A percentile compares a stretch with the other conserved stretches of the same genome.
Conservation (phyloP, 2,113 vertebrate species). For the Sardina pilchardus region DNA sequence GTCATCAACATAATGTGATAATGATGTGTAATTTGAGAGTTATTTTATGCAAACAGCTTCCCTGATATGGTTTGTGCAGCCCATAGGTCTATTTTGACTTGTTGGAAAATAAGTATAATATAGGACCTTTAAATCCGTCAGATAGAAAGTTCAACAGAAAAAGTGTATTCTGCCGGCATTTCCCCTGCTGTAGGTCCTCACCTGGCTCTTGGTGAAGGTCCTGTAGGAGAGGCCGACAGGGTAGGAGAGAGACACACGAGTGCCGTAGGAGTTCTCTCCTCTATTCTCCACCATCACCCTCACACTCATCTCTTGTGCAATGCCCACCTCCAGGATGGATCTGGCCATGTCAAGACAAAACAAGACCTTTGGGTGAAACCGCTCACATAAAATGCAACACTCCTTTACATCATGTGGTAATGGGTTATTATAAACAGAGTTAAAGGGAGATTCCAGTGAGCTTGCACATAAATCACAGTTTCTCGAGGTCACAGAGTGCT, state of each 20-base stretch:
- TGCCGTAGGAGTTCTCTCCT: constrained; percentile 79
- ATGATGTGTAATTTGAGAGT: too few species aligned
- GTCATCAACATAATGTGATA: too few species aligned
- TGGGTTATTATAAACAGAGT: too few species aligned
- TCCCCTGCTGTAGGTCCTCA: constrained; percentile 37
- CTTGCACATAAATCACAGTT: too few species aligned
- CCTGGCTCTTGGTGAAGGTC: constrained; percentile 61
- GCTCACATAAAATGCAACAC: not conserved
- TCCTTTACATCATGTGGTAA: not conserved
- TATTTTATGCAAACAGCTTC: too few species aligned
- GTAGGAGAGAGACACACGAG: constrained; percentile 67
- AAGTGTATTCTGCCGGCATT: not conserved
- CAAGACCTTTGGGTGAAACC: not conserved
- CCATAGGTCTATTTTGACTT: too few species aligned
- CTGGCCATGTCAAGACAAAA: constrained; percentile 42
- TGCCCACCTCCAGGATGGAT: constrained; percentile 69
- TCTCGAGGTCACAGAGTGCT: too few species aligned
- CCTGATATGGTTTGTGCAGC: too few species aligned
- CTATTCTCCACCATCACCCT: constrained; percentile 71
- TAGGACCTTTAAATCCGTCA: too few species aligned
- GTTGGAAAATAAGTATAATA: too few species aligned
- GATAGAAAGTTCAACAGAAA: too few species aligned
- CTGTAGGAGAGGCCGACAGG: constrained; percentile 75
- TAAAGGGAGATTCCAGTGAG: too few species aligned
- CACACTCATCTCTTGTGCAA: constrained; percentile 69